Evolutionary conservation across 2,888 invertebrate species (phyloP).

Genomic region (Linnaemya vulpina): DNA sequence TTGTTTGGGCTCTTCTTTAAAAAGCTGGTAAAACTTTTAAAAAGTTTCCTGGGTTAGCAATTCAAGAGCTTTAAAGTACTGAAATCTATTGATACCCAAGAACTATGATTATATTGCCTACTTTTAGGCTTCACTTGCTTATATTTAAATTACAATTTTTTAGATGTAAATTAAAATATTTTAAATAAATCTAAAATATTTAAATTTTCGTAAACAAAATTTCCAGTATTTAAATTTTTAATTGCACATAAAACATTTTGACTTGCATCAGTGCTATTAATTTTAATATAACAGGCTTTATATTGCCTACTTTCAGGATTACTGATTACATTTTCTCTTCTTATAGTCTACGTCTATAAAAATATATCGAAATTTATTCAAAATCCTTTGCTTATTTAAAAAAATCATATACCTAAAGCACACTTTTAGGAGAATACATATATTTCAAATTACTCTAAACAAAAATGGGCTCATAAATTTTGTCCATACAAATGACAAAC

Average conservation of each 20-base stretch:
- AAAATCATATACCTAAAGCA: constrained; percentile 7
- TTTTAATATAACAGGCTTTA: neutral
- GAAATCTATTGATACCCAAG: too few species aligned
- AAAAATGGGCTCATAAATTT: constrained; percentile 33
- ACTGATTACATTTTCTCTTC: neutral
- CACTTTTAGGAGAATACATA: neutral
- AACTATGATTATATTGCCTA: too few species aligned
- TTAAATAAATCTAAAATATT: too few species aligned
- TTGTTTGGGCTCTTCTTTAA: too few species aligned
- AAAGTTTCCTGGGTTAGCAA: too few species aligned
- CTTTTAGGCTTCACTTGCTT: too few species aligned
- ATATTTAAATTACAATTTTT: too few species aligned
- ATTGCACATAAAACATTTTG: neutral
- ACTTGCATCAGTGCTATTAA: neutral
- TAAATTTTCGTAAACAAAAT: too few species aligned
- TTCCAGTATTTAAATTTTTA: too few species aligned
- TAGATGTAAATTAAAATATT: too few species aligned
- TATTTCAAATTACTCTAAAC: neutral
- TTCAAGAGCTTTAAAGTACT: too few species aligned
- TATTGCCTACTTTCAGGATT: neutral
- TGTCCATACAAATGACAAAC: constrained; percentile 3
- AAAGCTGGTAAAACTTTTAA: too few species aligned
- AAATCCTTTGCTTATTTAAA: constrained; percentile 18
- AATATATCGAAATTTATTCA: neutral
- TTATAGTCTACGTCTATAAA: neutral